Base-by-base conservation (phyloP, 35 echinoderm and acorn worm genomes). In the Amphiura filiformis region DNA sequence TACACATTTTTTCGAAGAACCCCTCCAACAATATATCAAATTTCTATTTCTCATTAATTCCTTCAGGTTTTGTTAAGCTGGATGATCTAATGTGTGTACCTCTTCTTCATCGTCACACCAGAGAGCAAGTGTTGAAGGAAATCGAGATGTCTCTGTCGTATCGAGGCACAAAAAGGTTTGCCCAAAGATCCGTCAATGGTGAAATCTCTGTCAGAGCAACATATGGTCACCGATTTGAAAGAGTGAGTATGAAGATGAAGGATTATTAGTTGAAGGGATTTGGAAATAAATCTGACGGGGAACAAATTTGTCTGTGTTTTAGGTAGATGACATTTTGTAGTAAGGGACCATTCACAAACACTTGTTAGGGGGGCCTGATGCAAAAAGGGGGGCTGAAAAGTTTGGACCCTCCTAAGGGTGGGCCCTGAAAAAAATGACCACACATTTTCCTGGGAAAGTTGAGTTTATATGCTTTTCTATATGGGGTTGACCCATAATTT, bases 31-130 rank as follows among this genome's bases (percentile, higher is more conserved):
- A n/a, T n/a, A n/a, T n/a, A n/a, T n/a, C n/a, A n/a, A n/a, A n/a
- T n/a, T n/a, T n/a, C n/a, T n/a, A n/a, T n/a, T 47, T 47, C 17
- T 47, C 41, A 47, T 47, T 17, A 4, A 13, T 70, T 39, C 31
- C n/a, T 39, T 0, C 81, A 96, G 94, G 94, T 89, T 96, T 82
- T 89, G 86, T 96, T n/a, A 82, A 90, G 38, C 47, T 96, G 14
- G 37, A 20, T 30, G 94, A 97, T 56, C 31, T 96, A 42, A 83
- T 97, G 84, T 56, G 56, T 17, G 82, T 93, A 56, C 82, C 92
- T 30, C 75, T 97, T 26, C 70, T 97, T 14, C 65, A 76, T 34
- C 17, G 57, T 28, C 77, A 93, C 80, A 79, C 57, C 7, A 35
- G 42, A 1, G 91, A 93, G 56, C 84, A 86, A 33, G 75, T 97